Base-by-base conservation (phyloP, 1,140 invertebrate genomes). In the Sycobia sp. region DNA sequence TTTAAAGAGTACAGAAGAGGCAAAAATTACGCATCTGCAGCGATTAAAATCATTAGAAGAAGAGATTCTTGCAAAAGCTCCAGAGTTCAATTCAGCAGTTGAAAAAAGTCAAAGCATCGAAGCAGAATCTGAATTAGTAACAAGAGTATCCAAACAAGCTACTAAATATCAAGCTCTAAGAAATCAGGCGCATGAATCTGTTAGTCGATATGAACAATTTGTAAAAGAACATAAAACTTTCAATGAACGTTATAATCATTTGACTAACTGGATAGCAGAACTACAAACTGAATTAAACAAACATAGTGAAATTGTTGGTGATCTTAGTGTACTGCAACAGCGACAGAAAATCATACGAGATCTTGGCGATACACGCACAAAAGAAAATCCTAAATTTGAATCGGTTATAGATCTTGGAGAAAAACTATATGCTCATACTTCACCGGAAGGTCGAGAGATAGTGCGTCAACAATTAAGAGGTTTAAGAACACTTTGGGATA, bases 391-490 rank as follows among this genome's bases (percentile, higher is more conserved):
- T n/a, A 85, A 86, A 41, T 93, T 97, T 75, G 95, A 97, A 73
- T 87, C 89, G 59, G 84, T 97, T 1, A 85, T 95, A 22, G 94
- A 96, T 71, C 85, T 89, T 54, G 95, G 95, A 10, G 95, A 98
- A 81, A 93, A 92, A 77, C 78, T 98, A 0, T 98, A 97, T 72
- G 85, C 90, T 0, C 94, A 95, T 69, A 98, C 95, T 8, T 94
- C 94, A 47, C 93, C 95, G 1, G 94, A 97, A 71, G 95, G 95
- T 10, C 84, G 95, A 68, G 95, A 97, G 82, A 88, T 92, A 22
- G 91, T 97, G 46, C 82, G 95, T 44, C 93, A 96, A 76, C 93
- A 96, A 77, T 82, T 97, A 22, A 87, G 93, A 69, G 88, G 89
- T 62, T 80, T 97, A 39, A 85, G 94, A 66, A 89, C 89, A 13